Base-by-base conservation (phyloP, 2,113 vertebrate species). In the Hiodon alosoides region DNA sequence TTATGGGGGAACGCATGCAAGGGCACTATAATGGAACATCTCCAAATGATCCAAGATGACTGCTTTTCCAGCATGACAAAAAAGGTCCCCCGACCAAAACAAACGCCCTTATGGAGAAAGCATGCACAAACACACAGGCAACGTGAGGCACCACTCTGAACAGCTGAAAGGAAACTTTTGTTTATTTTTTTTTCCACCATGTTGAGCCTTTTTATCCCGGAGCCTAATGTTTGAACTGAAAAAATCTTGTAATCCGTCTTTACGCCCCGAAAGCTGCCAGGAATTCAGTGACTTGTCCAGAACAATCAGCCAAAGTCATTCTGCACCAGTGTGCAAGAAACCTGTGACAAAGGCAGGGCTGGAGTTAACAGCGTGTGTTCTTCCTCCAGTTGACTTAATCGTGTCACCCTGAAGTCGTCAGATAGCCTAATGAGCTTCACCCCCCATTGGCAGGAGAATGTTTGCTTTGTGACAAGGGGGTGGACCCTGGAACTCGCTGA, bases 401-500 rank as follows among this genome's bases (percentile, higher is more conserved):
- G 75, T 73, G 76, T 87, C 85, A 89, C 79, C 76, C 82, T 77
- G 79, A 60, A 82, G 83, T 86, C 85, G 87, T 81, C 85, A 82
- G 82, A 84, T 83, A 85, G 81, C 78, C 77, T 81, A 90, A 85
- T 84, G 77, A 72, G 54, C 81, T 77, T 76, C 17, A 71, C 66
- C 81, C 79, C 88, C 87, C 84, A 79, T 87, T 80, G 84, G 84
- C 76, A 74, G 78, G 61, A 78, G 71, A 74, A 67, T 77, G 71
- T 68, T 69, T 81, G 81, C 85, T 87, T 86, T 88, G 84, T 87
- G 87, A 80, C 83, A 77, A 83, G 79, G 81, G 85, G 92, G 93
- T 86, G 83, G 89, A 79, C 83, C 80, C 79, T 85, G 68, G 75
- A 86, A 91, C 91, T 86, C 85, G 91, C 85, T 90, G 76, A 87